Evolutionary conservation across 2,113 vertebrate genomes (phyloP), one percentile per base, ranked within the genome.

Genomic region (Cheirogaleus medius): DNA sequence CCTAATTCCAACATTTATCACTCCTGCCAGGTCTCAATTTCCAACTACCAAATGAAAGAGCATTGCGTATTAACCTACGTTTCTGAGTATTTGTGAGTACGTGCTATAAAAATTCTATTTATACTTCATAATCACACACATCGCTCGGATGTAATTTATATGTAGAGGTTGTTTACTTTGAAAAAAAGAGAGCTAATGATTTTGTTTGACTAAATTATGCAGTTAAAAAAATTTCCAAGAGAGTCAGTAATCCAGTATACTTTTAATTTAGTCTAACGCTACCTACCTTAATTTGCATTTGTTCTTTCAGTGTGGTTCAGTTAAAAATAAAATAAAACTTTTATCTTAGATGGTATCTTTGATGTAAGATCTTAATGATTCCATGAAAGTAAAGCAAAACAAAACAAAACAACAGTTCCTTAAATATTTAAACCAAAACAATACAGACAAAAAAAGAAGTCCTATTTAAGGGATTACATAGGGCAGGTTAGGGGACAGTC

Each of bases 221-320:
- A 91, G 85, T 91, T 80, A 95, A 68, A 92, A 95, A 91, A 69
- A 47, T 74, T 96, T 94, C 39, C 77, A 92, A 95, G 32, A 74
- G 12, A 94, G 52, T 91, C 54, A 88, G 42, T 96, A 96, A 89
- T 80, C 58, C n/a, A 91, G 58, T 39, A 78, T 89, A 74, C 52
- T 97, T 94, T 97, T 97, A 94, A 94, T 86, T 96, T 91, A 87
- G 56, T 86, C 39, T 92, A 81, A 90, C 77, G 20, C 11, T 49
- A 44, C 34, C 42, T 91, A 66, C 18, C 49, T 88, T 94, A 73
- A 95, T 82, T 95, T 58, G n/a, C 14, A 42, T 90, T 95, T 95
- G 37, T 71, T 92, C 69, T 86, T 97, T 94, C 78, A 87, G 34
- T 23, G 49, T 87, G 20, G 47, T 54, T 80, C 17, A 71, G 89